Percentiles rank a stretch among this genome's conserved stretches.
Evolutionary conservation across 2,113 vertebrate species (phyloP).

Genomic region (Penelope pileata): DNA sequence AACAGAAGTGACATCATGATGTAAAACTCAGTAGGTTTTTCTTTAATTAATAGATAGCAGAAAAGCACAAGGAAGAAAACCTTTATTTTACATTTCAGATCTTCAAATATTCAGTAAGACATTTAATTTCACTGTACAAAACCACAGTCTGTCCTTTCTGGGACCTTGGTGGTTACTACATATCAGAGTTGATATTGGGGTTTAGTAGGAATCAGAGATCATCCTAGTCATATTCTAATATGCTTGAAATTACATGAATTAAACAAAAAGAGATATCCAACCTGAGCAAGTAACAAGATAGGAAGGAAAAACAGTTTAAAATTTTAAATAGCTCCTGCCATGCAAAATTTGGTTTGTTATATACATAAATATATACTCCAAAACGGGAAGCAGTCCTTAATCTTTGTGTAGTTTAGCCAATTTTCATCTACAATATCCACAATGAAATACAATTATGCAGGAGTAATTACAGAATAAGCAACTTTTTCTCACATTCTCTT

Average conservation of each 20-base stretch:
- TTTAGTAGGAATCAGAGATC: background rate
- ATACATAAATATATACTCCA: background rate
- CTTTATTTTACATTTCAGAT: background rate
- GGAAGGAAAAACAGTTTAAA: background rate
- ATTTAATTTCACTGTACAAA: background rate
- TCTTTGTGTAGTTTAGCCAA: background rate
- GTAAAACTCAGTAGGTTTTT: background rate
- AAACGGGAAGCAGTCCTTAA: background rate
- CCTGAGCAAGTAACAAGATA: background rate
- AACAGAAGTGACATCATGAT: background rate
- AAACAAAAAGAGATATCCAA: background rate
- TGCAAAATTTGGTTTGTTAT: background rate
- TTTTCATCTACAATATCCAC: slow-evolving; percentile 6
- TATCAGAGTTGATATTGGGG: background rate
- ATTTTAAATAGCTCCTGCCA: background rate
- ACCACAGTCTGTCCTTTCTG: background rate
- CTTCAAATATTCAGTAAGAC: background rate
- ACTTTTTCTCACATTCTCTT: slow-evolving; percentile 21
- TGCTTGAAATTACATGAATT: slow-evolving; percentile 49
- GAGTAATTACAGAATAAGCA: slow-evolving; percentile 40
- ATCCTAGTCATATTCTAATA: slow-evolving; percentile 57
- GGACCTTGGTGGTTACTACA: background rate
- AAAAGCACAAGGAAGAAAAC: background rate
- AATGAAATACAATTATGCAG: slow-evolving; percentile 35
- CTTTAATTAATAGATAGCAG: background rate